These are phyloP conservation scores for Corapipo altera DNA, from an alignment of 2,113 vertebrate species.

Conservation along the genomic window DNA sequence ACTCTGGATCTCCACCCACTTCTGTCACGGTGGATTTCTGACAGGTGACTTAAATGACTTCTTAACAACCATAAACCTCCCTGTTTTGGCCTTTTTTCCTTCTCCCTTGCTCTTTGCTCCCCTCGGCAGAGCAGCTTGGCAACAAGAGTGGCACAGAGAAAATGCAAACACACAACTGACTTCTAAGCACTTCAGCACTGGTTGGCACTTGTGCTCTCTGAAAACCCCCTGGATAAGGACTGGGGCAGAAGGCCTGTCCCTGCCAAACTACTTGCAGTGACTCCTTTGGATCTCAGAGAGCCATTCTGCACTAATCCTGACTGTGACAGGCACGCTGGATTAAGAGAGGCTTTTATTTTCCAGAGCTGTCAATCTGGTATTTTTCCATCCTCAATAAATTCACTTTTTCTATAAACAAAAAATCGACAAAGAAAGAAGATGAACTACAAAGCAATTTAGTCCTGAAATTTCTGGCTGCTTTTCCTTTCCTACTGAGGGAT, in stretches of 20 bases:
- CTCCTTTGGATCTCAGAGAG: background rate
- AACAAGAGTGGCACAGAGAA: background rate
- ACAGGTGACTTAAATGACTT: background rate
- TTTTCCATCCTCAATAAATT: slow-evolving; percentile 45
- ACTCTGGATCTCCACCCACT: background rate
- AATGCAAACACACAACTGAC: background rate
- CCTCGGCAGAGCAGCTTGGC: background rate
- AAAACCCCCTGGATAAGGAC: background rate
- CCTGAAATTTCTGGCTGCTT: slow-evolving; percentile 16
- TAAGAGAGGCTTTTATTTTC: slow-evolving; percentile 39
- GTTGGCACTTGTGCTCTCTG: background rate
- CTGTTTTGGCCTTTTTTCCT: background rate
- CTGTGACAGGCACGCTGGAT: slow-evolving; percentile 16
- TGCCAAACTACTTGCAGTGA: background rate
- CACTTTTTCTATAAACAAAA: slow-evolving; percentile 31
- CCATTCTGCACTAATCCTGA: background rate
- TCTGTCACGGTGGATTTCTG: background rate
- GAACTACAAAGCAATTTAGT: slow-evolving; percentile 26
- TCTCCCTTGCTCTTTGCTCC: background rate
- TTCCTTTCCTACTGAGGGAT: slow-evolving; percentile 30
- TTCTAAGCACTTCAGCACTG: background rate
- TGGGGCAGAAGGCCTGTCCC: background rate
- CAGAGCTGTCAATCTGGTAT: slow-evolving; percentile 50
- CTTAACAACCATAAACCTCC: background rate
- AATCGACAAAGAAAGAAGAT: slow-evolving; percentile 45